Conservation (phyloP, 2,888 invertebrate species). For the Podabrus alpinus region DNA sequence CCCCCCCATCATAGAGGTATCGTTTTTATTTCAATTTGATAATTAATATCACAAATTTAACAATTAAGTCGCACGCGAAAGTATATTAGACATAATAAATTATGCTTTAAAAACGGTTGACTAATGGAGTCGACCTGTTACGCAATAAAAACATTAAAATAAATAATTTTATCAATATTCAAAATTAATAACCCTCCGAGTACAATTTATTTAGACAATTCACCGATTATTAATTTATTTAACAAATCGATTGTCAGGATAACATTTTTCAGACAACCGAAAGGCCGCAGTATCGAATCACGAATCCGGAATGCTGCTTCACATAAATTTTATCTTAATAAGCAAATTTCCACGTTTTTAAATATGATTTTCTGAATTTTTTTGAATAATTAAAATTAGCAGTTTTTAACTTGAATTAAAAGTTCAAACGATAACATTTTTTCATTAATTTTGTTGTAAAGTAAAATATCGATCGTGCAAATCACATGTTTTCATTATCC, state of each 20-base stretch:
- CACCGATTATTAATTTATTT: neutral
- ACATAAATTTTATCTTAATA: neutral
- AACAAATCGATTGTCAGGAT: neutral
- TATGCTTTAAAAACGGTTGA: slow-evolving; percentile 10
- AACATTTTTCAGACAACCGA: neutral
- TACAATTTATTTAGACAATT: neutral
- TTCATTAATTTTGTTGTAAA: neutral
- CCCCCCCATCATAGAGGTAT: no score
- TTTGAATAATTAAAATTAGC: neutral
- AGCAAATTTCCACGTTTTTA: neutral
- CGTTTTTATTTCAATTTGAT: neutral
- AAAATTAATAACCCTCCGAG: neutral
- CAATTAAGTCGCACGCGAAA: slow-evolving; percentile 2
- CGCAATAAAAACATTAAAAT: neutral
- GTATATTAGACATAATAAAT: slow-evolving; percentile 10
- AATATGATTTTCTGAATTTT: neutral
- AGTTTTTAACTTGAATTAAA: neutral
- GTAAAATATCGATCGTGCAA: neutral
- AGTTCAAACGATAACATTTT: neutral
- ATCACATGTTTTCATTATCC: neutral
- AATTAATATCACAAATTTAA: neutral
- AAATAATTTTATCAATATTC: neutral
- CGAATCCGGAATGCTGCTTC: neutral
- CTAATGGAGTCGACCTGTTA: slow-evolving; percentile 4
- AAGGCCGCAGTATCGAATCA: neutral